phyloP scores from a whole-genome alignment of 2,888 invertebrate species.

The Galerucella pusilla region DNA sequence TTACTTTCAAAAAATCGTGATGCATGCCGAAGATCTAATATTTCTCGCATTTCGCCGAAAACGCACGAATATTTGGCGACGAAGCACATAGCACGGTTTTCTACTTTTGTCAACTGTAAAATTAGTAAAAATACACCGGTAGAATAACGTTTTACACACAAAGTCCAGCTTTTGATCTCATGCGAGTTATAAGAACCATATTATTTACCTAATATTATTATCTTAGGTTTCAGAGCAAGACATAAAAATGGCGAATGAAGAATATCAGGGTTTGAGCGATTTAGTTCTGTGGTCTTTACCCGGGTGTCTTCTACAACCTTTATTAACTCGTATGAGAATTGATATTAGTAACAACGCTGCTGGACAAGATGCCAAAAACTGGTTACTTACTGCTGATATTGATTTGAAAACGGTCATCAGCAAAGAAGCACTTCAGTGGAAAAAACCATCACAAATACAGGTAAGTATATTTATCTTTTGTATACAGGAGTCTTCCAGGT shows the following conservation, averaged over 20 bases:
- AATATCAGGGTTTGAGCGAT: constrained; percentile 81
- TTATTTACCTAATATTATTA: not conserved
- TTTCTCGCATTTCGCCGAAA: not conserved
- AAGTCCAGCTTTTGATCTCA: not conserved
- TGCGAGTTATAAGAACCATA: not conserved
- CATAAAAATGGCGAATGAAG: constrained; percentile 74
- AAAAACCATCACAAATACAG: constrained; percentile 70
- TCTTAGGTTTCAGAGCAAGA: constrained; percentile 74
- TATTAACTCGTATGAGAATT: constrained; percentile 77
- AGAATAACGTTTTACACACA: not conserved
- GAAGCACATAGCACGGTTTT: not conserved
- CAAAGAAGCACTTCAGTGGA: constrained; percentile 87
- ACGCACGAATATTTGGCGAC: not conserved
- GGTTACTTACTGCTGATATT: constrained; percentile 79
- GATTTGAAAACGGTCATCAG: constrained; percentile 84
- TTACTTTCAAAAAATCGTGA: no score
- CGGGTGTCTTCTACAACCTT: constrained; percentile 80
- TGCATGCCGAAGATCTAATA: not conserved
- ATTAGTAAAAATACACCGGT: not conserved
- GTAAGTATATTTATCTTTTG: constrained; percentile 62
- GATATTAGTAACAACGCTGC: constrained; percentile 67
- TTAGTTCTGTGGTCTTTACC: constrained; percentile 84
- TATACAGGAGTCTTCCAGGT: no score
- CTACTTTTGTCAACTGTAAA: not conserved
- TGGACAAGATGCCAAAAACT: constrained; percentile 72